Evolutionary conservation across 2,113 vertebrate species (phyloP), one percentile per base, ranked within the genome.

Genomic region (Numenius arquata): DNA sequence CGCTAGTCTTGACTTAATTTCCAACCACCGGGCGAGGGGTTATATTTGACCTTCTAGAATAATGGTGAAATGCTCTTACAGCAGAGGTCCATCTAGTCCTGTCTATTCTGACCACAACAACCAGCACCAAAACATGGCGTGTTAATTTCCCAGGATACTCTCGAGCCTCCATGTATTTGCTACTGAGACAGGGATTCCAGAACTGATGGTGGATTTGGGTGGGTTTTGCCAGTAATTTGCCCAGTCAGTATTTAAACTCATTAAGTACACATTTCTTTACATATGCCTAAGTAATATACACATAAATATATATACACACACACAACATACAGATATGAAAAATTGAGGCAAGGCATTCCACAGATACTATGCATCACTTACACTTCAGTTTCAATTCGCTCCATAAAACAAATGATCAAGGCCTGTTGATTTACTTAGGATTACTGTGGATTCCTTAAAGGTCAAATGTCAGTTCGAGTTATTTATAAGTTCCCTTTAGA

Each of bases 81-180:
- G n/a, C 50, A 84, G 34, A 74, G 5, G 3, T 66, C 50, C 38
- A 30, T 43, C 21, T 47, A 61, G 53, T 76, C 34, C 63, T 80
- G 40, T 40, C 36, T 27, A 26, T 22, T 61, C 58, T 45, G 48
- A 19, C 27, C 5, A 5, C 2, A 67, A 43, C 18, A 74, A 82
- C 14, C 29, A 61, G 14, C 17, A 58, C 36, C 15, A 59, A 75
- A 68, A 79, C 3, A 19, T 9, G 25, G 15, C 45, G 16, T 3
- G 13, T 9, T 65, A 7, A 27, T 27, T 65, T 68, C 34, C 67
- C 25, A 85, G 36, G 21, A 29, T 66, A 80, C 2, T 9, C 59
- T 61, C 0, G 0, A 56, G 13, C 14, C 29, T 68, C 58, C 6
- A 1, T 19, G 7, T 27, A 43, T 79, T 85, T 85, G n/a, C 23